Conservation (phyloP, 2,888 invertebrate species). For the Drosophila acutilabella region DNA sequence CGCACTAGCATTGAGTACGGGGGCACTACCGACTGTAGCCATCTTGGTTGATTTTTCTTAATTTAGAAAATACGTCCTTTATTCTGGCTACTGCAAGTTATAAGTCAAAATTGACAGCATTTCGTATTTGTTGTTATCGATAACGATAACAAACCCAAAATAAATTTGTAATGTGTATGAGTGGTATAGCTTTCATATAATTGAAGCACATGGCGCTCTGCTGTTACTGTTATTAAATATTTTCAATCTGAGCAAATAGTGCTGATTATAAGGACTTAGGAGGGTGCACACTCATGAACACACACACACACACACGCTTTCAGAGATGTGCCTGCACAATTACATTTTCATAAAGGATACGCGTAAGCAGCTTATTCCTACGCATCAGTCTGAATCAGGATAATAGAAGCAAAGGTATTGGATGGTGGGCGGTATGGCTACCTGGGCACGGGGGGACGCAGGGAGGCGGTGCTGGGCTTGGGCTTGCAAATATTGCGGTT, state of each 20-base stretch:
- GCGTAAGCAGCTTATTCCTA: constrained; percentile 70
- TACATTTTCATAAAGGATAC: constrained; percentile 78
- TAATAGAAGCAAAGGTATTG: constrained; percentile 15
- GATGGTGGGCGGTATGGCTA: not conserved
- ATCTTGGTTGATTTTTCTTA: no score
- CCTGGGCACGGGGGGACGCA: no score
- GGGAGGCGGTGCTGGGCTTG: not conserved
- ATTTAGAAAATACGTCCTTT: no score
- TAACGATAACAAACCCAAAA: constrained; percentile 5
- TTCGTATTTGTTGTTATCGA: no score
- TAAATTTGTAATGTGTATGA: not conserved
- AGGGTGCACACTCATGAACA: constrained; percentile 10
- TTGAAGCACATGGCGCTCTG: not conserved
- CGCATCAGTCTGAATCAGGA: constrained; percentile 48
- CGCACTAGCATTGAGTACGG: no score
- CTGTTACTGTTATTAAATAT: constrained; percentile 24
- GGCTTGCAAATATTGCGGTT: constrained; percentile 54
- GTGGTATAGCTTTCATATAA: constrained; percentile 53
- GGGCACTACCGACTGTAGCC: no score
- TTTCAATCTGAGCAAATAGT: constrained; percentile 62
- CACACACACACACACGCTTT: not conserved
- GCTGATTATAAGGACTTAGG: constrained; percentile 74
- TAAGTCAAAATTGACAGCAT: no score
- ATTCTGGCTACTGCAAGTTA: no score
- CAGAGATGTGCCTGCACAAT: constrained; percentile 54